Percentiles rank a stretch among this genome's conserved stretches.
These are phyloP conservation scores for Knipowitschia caucasica DNA, from an alignment of 2,797 vertebrate genomes.

Conservation along the genomic window DNA sequence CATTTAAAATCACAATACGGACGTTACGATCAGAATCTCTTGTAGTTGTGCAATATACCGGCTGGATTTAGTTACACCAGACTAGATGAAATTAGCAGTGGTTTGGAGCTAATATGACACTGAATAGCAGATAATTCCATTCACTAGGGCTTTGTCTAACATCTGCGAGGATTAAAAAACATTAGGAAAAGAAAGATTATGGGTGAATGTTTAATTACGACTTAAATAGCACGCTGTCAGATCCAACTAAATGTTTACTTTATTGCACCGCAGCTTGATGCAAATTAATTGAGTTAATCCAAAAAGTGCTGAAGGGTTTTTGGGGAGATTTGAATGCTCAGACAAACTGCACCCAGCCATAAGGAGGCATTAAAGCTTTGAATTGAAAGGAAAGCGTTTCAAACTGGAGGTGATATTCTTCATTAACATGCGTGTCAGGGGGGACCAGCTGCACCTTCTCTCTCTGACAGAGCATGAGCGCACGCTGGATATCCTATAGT, in stretches of 20 bases:
- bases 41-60: too few species aligned
- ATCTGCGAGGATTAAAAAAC: constrained; percentile 6
- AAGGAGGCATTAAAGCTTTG: constrained; percentile 31
- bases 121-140: constrained; percentile 5
- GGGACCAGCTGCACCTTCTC: too few species aligned
- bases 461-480: too few species aligned
- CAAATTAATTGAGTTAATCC: constrained; percentile 27
- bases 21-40: too few species aligned
- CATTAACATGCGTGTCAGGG: not conserved
- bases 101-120: not conserved
- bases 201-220: constrained; percentile 5
- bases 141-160: constrained; percentile 4
- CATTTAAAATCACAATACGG: too few species aligned
- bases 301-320: constrained; percentile 21
- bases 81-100: constrained; percentile 10
- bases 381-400: constrained; percentile 41
- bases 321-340: constrained; percentile 22
- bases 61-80: too few species aligned
- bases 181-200: not conserved
- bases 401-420: constrained; percentile 21
- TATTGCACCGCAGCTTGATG: constrained; percentile 15
- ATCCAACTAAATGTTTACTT: constrained; percentile 9
- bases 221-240: constrained; percentile 6
- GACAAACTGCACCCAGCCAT: constrained; percentile 21
- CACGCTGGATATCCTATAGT: too few species aligned